Conservation (phyloP, 2,888 invertebrate genomes). For the Vanessa cardui region DNA sequence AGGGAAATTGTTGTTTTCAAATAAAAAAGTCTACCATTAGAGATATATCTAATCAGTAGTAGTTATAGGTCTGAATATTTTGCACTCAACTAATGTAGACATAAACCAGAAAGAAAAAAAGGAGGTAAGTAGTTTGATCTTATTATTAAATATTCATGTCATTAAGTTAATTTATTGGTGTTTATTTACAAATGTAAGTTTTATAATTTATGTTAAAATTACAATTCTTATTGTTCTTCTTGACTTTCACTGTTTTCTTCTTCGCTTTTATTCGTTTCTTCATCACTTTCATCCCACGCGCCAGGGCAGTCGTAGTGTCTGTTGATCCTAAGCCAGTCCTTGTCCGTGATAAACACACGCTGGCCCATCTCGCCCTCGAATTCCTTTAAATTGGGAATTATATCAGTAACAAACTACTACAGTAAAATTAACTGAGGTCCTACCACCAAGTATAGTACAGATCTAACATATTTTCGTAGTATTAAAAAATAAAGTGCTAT, state of each 20-base stretch:
- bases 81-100: no score
- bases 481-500: no score
- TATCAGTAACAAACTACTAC: not conserved
- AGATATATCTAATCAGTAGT: no score
- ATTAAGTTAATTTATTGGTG: not conserved
- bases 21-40: no score
- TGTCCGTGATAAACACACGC: conserved; percentile 71
- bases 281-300: conserved; percentile 16
- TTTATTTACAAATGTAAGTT: not conserved
- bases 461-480: no score
- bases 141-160: no score
- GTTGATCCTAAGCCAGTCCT: conserved; percentile 76
- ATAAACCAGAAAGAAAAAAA: no score
- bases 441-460: no score
- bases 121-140: no score
- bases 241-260: not conserved
- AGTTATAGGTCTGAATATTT: no score
- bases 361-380: conserved; percentile 75
- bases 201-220: not conserved
- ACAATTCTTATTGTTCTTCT: conserved; percentile 3
- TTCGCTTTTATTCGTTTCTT: not conserved
- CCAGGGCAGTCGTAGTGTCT: conserved; percentile 77
- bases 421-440: no score
- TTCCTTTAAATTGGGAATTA: conserved; percentile 55
- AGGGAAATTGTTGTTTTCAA: no score